These are phyloP conservation scores for Oryctes rhinoceros DNA, from an alignment of 1,140 invertebrate species.

Conservation along the genomic window DNA sequence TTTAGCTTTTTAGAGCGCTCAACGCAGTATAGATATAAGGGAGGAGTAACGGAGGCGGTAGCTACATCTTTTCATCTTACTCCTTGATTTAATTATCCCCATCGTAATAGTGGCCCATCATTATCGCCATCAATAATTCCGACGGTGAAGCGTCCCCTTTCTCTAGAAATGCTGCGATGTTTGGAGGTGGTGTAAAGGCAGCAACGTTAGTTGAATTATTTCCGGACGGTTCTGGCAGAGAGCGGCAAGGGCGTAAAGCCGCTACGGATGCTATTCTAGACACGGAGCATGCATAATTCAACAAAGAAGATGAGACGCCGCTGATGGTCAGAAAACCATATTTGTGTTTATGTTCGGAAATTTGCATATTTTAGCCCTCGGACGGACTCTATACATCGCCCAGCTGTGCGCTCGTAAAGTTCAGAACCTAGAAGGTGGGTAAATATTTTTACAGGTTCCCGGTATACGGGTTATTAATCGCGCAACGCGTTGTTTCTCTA, in stretches of 20 bases:
- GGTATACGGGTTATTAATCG: background rate
- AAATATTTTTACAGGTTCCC: conserved; percentile 8
- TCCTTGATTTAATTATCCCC: background rate
- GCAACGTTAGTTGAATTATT: background rate
- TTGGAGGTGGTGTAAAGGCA: background rate
- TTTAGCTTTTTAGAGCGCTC: too few relatives aligned
- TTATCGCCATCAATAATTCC: conserved; percentile 11
- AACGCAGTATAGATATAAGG: too few relatives aligned
- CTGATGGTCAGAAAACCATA: conserved; percentile 21
- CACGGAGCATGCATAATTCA: conserved; percentile 13
- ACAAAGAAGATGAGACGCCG: conserved; percentile 16
- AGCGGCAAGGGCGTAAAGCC: background rate
- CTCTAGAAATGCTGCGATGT: background rate
- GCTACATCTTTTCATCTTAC: background rate
- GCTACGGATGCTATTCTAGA: conserved; percentile 4
- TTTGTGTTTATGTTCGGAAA: conserved; percentile 10
- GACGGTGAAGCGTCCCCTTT: background rate
- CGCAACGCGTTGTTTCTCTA: background rate
- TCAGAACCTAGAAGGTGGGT: conserved; percentile 16
- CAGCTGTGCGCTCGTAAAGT: background rate
- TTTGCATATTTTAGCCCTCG: background rate
- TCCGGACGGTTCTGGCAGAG: background rate
- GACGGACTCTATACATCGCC: background rate
- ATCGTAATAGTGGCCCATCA: background rate
- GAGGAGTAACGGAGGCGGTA: too few relatives aligned